Conservation (phyloP, 92 coral and sea anemone species). For the Chrysogorgia sp. region DNA sequence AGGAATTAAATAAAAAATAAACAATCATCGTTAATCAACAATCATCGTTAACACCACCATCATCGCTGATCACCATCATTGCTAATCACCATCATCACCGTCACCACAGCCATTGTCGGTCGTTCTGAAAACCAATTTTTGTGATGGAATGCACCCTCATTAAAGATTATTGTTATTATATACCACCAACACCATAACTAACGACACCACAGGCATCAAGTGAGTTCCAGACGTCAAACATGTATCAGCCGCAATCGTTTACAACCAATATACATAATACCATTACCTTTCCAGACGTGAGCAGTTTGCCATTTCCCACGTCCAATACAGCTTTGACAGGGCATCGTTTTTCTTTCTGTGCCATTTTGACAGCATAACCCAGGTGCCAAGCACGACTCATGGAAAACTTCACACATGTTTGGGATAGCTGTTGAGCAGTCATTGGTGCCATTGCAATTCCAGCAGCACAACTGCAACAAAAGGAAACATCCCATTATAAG, state of each 20-base stretch:
- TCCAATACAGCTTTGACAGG: conserved; percentile 75
- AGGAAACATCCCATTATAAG: not conserved
- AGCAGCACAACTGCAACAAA: conserved; percentile 67
- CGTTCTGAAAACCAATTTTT: no score
- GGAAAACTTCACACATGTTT: conserved; percentile 62
- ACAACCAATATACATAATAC: not conserved
- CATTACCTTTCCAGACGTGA: conserved; percentile 82
- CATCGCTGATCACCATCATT: not conserved
- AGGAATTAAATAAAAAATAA: not conserved
- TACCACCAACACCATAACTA: not conserved
- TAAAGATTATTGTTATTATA: not conserved
- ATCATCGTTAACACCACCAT: not conserved
- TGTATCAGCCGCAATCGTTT: not conserved
- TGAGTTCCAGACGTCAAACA: not conserved
- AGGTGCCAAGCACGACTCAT: conserved; percentile 83
- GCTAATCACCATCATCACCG: not conserved
- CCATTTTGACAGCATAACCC: conserved; percentile 81
- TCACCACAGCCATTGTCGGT: not conserved
- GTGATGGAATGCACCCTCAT: not conserved
- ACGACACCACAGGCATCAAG: no score
- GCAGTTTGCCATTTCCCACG: conserved; percentile 76
- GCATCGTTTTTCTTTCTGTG: conserved; percentile 70
- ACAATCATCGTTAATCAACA: not conserved
- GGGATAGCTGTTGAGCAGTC: conserved; percentile 57
- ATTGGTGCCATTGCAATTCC: conserved; percentile 59